Evolutionary conservation across 1,140 invertebrate species (phyloP), one percentile per base, ranked within the genome.

Genomic region (Whitmania pigra): DNA sequence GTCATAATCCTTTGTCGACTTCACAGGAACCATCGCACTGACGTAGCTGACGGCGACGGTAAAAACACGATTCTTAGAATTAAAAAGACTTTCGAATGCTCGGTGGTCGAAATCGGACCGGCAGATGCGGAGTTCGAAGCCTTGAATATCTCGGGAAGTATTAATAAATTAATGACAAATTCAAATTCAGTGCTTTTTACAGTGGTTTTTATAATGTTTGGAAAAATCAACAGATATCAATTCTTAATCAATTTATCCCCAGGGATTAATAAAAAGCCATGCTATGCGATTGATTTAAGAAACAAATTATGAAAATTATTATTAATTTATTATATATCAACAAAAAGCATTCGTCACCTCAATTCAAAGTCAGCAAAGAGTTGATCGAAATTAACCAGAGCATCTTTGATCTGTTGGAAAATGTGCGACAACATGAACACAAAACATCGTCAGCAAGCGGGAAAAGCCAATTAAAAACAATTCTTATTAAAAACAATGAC

Each of bases 21-120:
- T 99, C 4, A 99, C 95, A 67, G 94, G 94, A 36, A 99, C 94
- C 96, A 99, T 99, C 0, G 93, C 94, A 79, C 92, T 95, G 0
- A 99, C 96, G 82, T 99, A 99, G 78, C 92, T 87, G 74, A 73
- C 83, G 31, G 31, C 31, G 31, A 36, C 31, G 6, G 6, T 36
- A 36, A 6, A 36, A 36, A 76, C 25, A 72, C 55, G 77, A 75
- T 68, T 73, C 72, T 49, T 17, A 17, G 43, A 11, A 15, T 49
- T 49, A 49, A 49, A 73, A 70, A 15, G 68, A 36, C 31, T 36
- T 36, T 36, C 31, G 6, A 2, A 6, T 36, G 31, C 31, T 36
- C 31, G 43, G 43, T 4, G 9, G 13, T 49, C 43, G 3, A 3
- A 13, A 49, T 11, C 15, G 43, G 43, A 13, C 43, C 0, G 9